phyloP scores from a whole-genome alignment of 2,113 vertebrate species.

The Argyrosomus japonicus region DNA sequence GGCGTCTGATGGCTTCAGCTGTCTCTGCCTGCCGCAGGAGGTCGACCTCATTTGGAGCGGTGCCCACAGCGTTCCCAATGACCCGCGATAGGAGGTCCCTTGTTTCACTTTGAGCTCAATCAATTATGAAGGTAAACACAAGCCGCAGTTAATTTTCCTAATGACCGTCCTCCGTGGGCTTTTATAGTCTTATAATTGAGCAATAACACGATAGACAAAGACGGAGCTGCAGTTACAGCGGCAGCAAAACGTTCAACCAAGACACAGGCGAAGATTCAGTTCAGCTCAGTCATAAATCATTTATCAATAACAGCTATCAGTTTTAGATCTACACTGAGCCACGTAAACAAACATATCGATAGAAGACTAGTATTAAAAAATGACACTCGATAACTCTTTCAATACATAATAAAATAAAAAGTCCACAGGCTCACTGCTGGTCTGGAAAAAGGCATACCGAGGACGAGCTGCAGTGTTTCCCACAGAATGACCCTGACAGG shows the following conservation, averaged over 20 bases:
- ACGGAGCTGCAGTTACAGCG: background rate
- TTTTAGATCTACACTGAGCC: no score
- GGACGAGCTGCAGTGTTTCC: no score
- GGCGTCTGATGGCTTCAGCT: background rate
- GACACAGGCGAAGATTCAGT: background rate
- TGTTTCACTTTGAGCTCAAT: conserved; percentile 29
- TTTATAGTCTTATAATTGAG: background rate
- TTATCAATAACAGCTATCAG: no score
- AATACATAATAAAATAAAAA: no score
- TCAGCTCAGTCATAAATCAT: no score
- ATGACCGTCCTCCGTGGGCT: background rate
- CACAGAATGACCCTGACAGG: no score
- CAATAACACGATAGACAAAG: background rate
- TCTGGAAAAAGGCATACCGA: no score
- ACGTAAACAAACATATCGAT: no score
- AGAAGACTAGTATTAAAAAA: no score
- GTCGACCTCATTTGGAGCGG: background rate
- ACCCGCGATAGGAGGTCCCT: background rate
- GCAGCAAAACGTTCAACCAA: background rate
- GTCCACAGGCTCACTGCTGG: no score
- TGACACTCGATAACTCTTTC: no score
- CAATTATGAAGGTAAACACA: conserved; percentile 12
- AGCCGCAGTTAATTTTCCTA: background rate
- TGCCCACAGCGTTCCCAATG: background rate
- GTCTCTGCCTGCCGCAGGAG: background rate